phyloP scores from a whole-genome alignment of 2,888 invertebrate genomes.

The Chalcis sispes region DNA sequence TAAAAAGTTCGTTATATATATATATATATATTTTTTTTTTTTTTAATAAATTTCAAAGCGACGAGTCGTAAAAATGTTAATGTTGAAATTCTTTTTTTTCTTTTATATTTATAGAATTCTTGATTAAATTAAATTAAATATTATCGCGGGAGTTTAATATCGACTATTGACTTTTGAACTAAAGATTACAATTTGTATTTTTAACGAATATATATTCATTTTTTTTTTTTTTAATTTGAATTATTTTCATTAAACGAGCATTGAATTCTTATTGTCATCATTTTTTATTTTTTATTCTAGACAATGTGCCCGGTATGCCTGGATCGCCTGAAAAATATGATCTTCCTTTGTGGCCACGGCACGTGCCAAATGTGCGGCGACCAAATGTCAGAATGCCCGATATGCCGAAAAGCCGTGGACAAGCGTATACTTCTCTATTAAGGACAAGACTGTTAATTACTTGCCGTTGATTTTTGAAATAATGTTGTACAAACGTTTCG shows the following conservation, averaged over 20 bases:
- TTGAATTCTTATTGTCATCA: not conserved
- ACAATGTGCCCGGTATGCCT: constrained; percentile 99
- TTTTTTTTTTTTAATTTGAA: not conserved
- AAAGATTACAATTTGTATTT: not conserved
- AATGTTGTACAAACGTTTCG: constrained; percentile 25
- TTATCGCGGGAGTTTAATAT: too few relatives aligned
- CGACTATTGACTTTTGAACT: too few relatives aligned
- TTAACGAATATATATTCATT: not conserved
- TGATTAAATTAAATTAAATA: too few relatives aligned
- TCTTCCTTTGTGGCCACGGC: constrained; percentile 98
- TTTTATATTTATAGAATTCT: too few relatives aligned
- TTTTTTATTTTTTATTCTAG: constrained; percentile 78
- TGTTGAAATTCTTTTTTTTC: too few relatives aligned
- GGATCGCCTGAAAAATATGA: constrained; percentile 98
- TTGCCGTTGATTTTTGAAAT: constrained; percentile 14
- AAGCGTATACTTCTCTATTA: constrained; percentile 95
- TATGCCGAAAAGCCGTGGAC: constrained; percentile 97
- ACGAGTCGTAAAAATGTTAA: too few relatives aligned
- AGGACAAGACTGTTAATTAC: constrained; percentile 56
- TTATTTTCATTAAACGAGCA: not conserved
- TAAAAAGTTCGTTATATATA: too few relatives aligned
- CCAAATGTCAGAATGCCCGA: constrained; percentile 97
- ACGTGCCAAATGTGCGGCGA: constrained; percentile 99
- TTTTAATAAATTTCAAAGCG: too few relatives aligned
- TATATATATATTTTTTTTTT: too few relatives aligned